These are phyloP conservation scores for Xylota sylvarum DNA, from an alignment of 2,888 invertebrate species.

Conservation along the genomic window DNA sequence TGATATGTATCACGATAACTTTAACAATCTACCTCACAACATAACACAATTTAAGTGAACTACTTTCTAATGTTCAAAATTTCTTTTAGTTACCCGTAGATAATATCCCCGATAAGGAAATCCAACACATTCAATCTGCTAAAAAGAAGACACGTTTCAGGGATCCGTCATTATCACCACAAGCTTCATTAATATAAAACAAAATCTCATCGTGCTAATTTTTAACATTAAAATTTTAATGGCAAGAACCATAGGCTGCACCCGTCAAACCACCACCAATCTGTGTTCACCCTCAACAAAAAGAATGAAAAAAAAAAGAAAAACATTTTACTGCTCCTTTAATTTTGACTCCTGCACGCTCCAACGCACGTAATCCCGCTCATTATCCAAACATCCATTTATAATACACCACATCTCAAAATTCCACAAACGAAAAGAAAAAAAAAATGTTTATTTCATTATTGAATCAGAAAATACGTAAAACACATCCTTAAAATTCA, in stretches of 20 bases:
- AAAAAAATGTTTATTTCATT: slow-evolving; percentile 16
- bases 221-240: slow-evolving; percentile 42
- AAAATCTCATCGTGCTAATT: slow-evolving; percentile 32
- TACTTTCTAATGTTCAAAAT: too few species aligned
- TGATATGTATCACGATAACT: too few species aligned
- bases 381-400: slow-evolving; percentile 37
- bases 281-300: not conserved
- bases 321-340: slow-evolving; percentile 41
- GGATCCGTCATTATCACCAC: not conserved
- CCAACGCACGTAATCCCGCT: slow-evolving; percentile 35
- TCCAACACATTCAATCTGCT: not conserved
- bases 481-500: slow-evolving; percentile 58
- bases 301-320: slow-evolving; percentile 10
- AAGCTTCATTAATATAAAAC: slow-evolving; percentile 1
- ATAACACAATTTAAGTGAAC: too few species aligned
- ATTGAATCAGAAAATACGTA: slow-evolving; percentile 59
- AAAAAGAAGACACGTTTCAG: not conserved
- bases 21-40: too few species aligned
- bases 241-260: slow-evolving; percentile 23
- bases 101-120: too few species aligned
- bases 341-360: slow-evolving; percentile 39
- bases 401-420: slow-evolving; percentile 20
- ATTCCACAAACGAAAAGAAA: not conserved
- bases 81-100: too few species aligned
- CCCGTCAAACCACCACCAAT: not conserved